phyloP scores from a whole-genome alignment of 2,797 vertebrate genomes.

The Acanthurus leucopareius region DNA sequence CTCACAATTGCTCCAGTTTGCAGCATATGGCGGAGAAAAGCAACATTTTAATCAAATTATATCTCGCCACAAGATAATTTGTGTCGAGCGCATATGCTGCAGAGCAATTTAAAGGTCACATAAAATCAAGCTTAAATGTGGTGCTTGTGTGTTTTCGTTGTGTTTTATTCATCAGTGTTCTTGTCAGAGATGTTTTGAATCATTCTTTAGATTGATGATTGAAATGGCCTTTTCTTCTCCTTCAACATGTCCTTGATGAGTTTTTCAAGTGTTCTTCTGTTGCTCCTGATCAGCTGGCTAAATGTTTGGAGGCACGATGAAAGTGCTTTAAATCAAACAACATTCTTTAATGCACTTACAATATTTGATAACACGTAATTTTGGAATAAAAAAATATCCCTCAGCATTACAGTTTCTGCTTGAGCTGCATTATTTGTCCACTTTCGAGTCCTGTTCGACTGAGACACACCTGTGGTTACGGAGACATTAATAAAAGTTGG shows the following conservation, averaged over 20 bases:
- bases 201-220: conserved; percentile 65
- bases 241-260: conserved; percentile 57
- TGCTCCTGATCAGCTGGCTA: conserved; percentile 32
- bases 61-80: conserved; percentile 56
- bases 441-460: not conserved
- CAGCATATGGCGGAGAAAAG: conserved; percentile 74
- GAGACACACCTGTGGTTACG: not conserved
- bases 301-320: conserved; percentile 15
- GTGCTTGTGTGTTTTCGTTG: conserved; percentile 16
- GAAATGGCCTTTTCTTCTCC: conserved; percentile 72
- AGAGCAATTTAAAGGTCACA: conserved; percentile 73
- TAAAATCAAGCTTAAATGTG: conserved; percentile 66
- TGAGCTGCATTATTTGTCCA: not conserved
- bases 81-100: conserved; percentile 57
- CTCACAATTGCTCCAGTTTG: conserved; percentile 56
- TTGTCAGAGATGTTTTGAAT: conserved; percentile 43
- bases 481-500: not conserved
- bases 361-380: conserved; percentile 6
- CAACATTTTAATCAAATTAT: conserved; percentile 79
- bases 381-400: conserved; percentile 2
- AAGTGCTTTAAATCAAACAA: conserved; percentile 15
- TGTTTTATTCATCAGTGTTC: conserved; percentile 47
- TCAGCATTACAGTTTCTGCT: not conserved
- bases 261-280: conserved; percentile 49
- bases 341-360: not conserved